Evolutionary conservation across 2,797 vertebrate species (phyloP).

Genomic region (Anolis apletophallus): DNA sequence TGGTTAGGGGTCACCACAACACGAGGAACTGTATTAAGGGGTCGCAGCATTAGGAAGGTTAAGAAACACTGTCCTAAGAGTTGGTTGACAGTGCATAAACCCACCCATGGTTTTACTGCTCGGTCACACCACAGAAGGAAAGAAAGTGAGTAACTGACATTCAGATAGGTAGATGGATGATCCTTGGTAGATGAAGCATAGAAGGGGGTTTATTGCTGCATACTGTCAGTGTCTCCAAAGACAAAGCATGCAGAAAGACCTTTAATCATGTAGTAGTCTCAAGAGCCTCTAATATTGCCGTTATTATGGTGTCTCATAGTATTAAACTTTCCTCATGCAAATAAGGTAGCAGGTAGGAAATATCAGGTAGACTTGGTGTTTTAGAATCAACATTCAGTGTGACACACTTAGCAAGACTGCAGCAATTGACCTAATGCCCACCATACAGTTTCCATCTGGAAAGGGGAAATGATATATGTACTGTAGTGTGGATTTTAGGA

Average conservation of each 20-base stretch:
- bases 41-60: too few relatives aligned
- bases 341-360: conserved; percentile 7
- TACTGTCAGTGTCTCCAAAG: conserved; percentile 1
- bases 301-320: conserved; percentile 1
- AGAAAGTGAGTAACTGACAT: neutral
- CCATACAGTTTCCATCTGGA: neutral
- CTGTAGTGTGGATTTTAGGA: neutral
- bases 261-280: conserved; percentile 9
- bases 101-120: neutral
- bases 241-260: conserved; percentile 2
- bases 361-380: conserved; percentile 7
- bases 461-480: neutral
- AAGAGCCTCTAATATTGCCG: conserved; percentile 1
- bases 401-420: neutral
- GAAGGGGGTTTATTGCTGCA: neutral
- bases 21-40: too few relatives aligned
- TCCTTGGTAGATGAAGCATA: neutral
- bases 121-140: neutral
- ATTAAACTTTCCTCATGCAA: conserved; percentile 30
- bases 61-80: too few relatives aligned
- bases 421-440: neutral
- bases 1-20: too few relatives aligned
- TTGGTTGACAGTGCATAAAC: neutral
- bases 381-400: conserved; percentile 7
- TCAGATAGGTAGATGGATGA: neutral